phyloP scores from a whole-genome alignment of 1,140 invertebrate species.

The Phortica variegata region DNA sequence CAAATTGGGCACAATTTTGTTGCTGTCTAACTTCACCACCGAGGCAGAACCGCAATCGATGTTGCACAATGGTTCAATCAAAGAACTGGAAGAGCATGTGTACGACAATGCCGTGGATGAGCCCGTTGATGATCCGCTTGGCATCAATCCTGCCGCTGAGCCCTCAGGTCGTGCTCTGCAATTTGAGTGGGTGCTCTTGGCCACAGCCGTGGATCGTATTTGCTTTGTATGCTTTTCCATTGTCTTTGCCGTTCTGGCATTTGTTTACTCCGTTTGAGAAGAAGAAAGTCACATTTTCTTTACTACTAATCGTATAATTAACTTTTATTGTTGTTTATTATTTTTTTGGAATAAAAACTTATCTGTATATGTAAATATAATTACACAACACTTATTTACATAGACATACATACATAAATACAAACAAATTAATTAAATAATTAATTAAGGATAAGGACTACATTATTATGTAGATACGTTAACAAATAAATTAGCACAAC shows the following conservation, averaged over 20 bases:
- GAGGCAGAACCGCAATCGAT: constrained; percentile 19
- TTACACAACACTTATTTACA: neutral
- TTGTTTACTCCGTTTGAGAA: constrained; percentile 58
- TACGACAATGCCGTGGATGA: constrained; percentile 52
- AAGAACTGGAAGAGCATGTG: constrained; percentile 46
- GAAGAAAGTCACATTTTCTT: neutral
- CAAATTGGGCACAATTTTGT: constrained; percentile 59
- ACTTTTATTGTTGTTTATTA: too few relatives aligned
- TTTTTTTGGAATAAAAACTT: too few relatives aligned
- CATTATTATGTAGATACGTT: constrained; percentile 15
- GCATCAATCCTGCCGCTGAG: constrained; percentile 52
- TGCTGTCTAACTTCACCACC: constrained; percentile 51
- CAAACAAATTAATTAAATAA: constrained; percentile 14
- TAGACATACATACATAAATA: neutral
- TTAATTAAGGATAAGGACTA: constrained; percentile 28
- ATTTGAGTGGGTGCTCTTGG: constrained; percentile 65
- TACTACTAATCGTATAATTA: too few relatives aligned
- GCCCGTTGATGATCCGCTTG: constrained; percentile 36
- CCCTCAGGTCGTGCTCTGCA: constrained; percentile 55
- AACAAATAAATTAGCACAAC: constrained; percentile 1
- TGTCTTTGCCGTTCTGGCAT: constrained; percentile 58
- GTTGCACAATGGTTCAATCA: constrained; percentile 20
- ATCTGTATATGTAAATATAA: too few relatives aligned
- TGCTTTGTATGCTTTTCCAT: constrained; percentile 62
- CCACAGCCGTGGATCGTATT: constrained; percentile 64